Percentiles rank a stretch among this genome's conserved stretches.
Evolutionary conservation across 2,113 vertebrate genomes (phyloP).

Genomic region (Paramisgurnus dabryanus): DNA sequence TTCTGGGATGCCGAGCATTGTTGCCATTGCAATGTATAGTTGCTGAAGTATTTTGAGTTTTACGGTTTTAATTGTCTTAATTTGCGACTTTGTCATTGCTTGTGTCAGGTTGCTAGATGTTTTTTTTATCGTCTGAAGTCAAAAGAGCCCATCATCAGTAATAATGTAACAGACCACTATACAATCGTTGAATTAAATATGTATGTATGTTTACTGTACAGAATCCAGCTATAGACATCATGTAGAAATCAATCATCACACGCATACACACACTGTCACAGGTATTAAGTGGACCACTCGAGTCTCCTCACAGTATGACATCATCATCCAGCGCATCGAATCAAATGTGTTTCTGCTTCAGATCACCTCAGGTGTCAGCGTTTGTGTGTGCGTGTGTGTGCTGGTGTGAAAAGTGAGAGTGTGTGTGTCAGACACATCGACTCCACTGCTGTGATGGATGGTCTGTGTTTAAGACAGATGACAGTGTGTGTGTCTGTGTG

Average conservation of each 20-base stretch:
- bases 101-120: no score
- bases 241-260: constrained; percentile 6
- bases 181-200: no score
- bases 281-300: constrained; percentile 35
- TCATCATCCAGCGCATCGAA: constrained; percentile 68
- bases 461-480: constrained; percentile 76
- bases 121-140: no score
- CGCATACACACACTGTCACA: constrained; percentile 35
- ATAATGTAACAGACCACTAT: no score
- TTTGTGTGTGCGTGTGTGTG: constrained; percentile 43
- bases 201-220: no score
- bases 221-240: no score
- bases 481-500: constrained; percentile 64
- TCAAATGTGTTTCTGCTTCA: constrained; percentile 57
- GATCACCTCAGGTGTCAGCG: constrained; percentile 65
- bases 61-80: no score
- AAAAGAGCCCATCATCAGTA: no score
- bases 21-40: no score
- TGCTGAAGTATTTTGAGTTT: no score
- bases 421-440: constrained; percentile 77
- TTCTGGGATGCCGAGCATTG: no score
- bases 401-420: constrained; percentile 71
- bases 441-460: constrained; percentile 79
- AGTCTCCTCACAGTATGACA: constrained; percentile 53
- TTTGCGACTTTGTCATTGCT: no score